Evolutionary conservation across 2,888 invertebrate species (phyloP), one percentile per base, ranked within the genome.

Genomic region (Hypolimnas misippus): DNA sequence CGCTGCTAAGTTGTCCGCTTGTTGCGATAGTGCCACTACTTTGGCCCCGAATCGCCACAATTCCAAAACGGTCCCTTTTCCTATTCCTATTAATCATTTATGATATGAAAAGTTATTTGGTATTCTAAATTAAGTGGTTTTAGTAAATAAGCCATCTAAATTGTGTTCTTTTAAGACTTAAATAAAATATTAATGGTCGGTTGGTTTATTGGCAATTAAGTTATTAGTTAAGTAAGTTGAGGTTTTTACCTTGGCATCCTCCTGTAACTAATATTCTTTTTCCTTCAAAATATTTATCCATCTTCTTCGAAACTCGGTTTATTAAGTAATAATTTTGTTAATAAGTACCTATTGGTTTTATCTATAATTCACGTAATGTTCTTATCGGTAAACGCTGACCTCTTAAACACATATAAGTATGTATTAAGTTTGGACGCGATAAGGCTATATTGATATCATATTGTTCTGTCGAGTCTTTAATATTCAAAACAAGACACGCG

Each of bases 201-300:
- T n/a, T n/a, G 4, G 35, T 1, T 38, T 2, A 4, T n/a, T 38
- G 10, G 4, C 12, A n/a, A n/a, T 3, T 4, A 38, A 35, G 12
- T 10, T n/a, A 12, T 12, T 21, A n/a, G n/a, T n/a, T n/a, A n/a
- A n/a, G n/a, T n/a, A n/a, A n/a, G 5, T 12, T n/a, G 10, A 21
- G 5, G 44, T 46, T 19, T 19, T 40, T 93, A 96, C 97, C 97
- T 94, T 94, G 94, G 46, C 96, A 97, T 57, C 97, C 97, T 52
- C 98, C 98, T 2, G 98, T 98, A 0, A 98, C 96, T 49, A 98
- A 88, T 75, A 97, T 95, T 56, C 94, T 93, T 91, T 96, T 97
- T 56, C 94, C 95, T 73, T 92, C 91, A 78, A 96, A 96, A 69
- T 82, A 87, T 73, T 93, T 83, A 61, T 83, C 80, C 87, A 88